These are phyloP conservation scores for Ursus arctos DNA, from an alignment of 2,113 vertebrate species.

Conservation along the genomic window DNA sequence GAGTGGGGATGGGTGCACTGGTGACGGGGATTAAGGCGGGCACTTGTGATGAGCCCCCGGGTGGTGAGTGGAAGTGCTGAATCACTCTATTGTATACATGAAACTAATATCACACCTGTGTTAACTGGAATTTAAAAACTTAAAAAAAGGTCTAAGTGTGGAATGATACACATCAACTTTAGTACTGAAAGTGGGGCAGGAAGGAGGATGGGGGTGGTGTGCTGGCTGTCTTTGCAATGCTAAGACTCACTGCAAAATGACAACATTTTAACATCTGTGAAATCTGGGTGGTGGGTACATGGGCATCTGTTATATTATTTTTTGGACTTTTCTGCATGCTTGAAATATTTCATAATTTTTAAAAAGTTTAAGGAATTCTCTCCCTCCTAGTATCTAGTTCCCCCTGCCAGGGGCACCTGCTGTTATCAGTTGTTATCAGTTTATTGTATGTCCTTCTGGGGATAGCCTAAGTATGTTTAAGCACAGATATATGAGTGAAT, in stretches of 20 bases:
- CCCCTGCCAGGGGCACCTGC: neutral
- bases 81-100: neutral
- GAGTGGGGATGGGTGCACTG: neutral
- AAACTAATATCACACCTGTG: neutral
- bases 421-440: neutral
- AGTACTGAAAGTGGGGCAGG: neutral
- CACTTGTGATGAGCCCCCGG: neutral
- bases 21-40: neutral
- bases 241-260: neutral
- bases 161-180: neutral
- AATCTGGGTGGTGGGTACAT: neutral
- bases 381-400: neutral
- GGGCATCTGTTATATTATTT: conserved; percentile 58
- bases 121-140: neutral
- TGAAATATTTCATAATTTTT: conserved; percentile 29
- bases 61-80: neutral
- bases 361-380: conserved; percentile 35
- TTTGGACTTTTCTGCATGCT: conserved; percentile 6
- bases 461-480: neutral
- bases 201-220: neutral
- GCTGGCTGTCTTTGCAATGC: neutral
- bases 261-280: conserved; percentile 50
- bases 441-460: neutral
- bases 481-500: neutral
- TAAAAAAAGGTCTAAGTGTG: neutral